Evolutionary conservation across 2,888 invertebrate genomes (phyloP).

Genomic region (Gordius sp.): DNA sequence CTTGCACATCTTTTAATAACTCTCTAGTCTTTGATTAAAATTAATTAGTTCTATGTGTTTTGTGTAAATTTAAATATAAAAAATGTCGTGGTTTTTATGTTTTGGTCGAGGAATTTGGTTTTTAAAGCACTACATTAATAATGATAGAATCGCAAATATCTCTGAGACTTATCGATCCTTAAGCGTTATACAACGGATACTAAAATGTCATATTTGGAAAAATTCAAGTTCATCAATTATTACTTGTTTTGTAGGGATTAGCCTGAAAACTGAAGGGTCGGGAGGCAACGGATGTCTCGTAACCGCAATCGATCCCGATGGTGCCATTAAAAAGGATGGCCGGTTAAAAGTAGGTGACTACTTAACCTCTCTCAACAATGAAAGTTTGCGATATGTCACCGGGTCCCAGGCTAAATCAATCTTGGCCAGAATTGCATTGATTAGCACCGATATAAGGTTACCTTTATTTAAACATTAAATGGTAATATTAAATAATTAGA

Average conservation of each 20-base stretch:
- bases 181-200: too few species aligned
- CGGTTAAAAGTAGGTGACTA: conserved; percentile 36
- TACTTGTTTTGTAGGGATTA: conserved; percentile 30
- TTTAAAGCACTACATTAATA: too few species aligned
- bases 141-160: too few species aligned
- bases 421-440: conserved; percentile 34
- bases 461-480: conserved; percentile 16
- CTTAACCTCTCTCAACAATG: conserved; percentile 36
- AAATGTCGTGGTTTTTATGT: too few species aligned
- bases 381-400: conserved; percentile 35
- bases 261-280: conserved; percentile 35
- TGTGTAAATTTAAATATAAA: too few species aligned
- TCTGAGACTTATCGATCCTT: too few species aligned
- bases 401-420: conserved; percentile 37
- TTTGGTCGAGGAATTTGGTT: too few species aligned
- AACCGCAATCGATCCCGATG: conserved; percentile 31
- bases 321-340: conserved; percentile 36
- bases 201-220: too few species aligned
- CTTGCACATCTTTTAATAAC: too few species aligned
- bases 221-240: too few species aligned
- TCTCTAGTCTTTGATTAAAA: too few species aligned
- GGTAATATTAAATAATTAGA: conserved; percentile 17
- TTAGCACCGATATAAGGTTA: conserved; percentile 36
- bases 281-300: conserved; percentile 36
- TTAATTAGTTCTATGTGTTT: too few species aligned